Percentiles rank a stretch among this genome's conserved stretches.
These are phyloP conservation scores for Vidua chalybeata DNA, from an alignment of 2,113 vertebrate genomes.

Conservation along the genomic window DNA sequence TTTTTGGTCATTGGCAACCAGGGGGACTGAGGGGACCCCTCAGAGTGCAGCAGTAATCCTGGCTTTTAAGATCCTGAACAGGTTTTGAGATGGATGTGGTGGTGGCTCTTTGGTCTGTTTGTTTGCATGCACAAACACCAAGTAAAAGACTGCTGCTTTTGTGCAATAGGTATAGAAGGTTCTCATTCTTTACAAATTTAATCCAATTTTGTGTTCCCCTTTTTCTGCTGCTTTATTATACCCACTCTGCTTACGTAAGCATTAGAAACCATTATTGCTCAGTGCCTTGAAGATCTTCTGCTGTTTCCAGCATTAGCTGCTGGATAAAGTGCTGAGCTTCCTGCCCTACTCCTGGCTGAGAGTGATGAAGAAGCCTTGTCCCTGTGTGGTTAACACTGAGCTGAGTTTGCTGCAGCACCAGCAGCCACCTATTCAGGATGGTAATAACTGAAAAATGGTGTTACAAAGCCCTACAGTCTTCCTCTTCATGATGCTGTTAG, in stretches of 20 bases:
- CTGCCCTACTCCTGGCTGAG: background rate
- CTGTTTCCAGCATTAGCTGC: background rate
- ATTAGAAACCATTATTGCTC: background rate
- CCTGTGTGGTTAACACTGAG: background rate
- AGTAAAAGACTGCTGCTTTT: background rate
- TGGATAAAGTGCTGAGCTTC: background rate
- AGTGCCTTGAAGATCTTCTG: fast-evolving
- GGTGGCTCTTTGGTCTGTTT: background rate
- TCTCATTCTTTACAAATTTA: background rate
- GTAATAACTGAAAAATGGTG: background rate
- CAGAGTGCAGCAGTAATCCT: background rate
- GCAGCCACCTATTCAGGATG: background rate
- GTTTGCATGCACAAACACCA: background rate
- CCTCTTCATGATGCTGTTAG: background rate
- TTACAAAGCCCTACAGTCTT: background rate
- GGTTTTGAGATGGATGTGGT: background rate
- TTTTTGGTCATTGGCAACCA: background rate
- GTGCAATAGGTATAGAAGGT: background rate
- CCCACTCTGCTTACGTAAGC: background rate
- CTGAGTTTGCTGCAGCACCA: background rate
- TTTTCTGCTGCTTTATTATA: background rate
- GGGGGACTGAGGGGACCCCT: background rate
- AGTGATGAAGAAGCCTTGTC: background rate
- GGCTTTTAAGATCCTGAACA: background rate
- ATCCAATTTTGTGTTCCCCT: background rate